Evolutionary conservation across 2,113 vertebrate genomes (phyloP), one percentile per base, ranked within the genome.

Genomic region (Cynocephalus volans): DNA sequence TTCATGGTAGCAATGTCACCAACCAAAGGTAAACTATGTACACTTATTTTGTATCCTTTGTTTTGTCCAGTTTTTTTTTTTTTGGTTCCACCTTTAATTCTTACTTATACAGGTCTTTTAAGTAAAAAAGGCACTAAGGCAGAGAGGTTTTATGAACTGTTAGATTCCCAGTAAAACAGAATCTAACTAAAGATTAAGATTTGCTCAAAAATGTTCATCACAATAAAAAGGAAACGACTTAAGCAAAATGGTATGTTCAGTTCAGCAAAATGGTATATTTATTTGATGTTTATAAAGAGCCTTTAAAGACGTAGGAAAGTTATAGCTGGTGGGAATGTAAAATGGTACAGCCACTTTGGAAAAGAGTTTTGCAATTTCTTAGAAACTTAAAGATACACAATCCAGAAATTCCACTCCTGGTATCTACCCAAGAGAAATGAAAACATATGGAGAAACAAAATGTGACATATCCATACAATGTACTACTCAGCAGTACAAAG

Each of bases 161-260:
- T 65, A 83, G 50, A 90, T 60, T 91, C 56, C 50, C 15, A 13
- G 26, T 67, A 94, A 72, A 50, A 31, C 10, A 1, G 33, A 81
- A 83, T 45, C 76, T 83, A 93, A 52, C 76, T 83, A 88, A 92
- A 60, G 60, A 85, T 64, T 69, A 67, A 95, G 50, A 52, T 80
- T 11, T 58, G 6, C 48, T 48, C n/a, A 77, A 76, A 82, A 36
- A 86, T 52, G 28, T 64, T 72, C 73, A 90, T 69, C 31, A 77
- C n/a, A n/a, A n/a, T n/a, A n/a, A n/a, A n/a, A n/a, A n/a, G n/a
- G n/a, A n/a, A n/a, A n/a, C n/a, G n/a, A n/a, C n/a, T n/a, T n/a
- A n/a, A n/a, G n/a, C n/a, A n/a, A n/a, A n/a, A n/a, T n/a, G n/a
- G n/a, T n/a, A n/a, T n/a, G n/a, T n/a, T n/a, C n/a, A 69, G 23